Evolutionary conservation across 2,113 vertebrate genomes (phyloP), one percentile per base, ranked within the genome.

Genomic region (Copsychus sechellarum): DNA sequence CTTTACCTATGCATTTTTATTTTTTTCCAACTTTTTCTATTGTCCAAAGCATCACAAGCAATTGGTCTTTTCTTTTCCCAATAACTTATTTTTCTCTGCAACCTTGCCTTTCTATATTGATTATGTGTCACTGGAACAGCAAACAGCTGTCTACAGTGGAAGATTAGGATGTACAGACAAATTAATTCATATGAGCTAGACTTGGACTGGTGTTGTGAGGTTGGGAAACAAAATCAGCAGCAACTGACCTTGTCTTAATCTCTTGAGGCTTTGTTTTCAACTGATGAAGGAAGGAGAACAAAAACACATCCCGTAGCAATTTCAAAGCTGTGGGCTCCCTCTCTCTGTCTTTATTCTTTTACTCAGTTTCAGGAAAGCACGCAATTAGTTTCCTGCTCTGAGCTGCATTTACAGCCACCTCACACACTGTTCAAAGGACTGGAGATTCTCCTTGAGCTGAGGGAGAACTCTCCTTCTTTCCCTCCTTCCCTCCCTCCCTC

Each of bases 301-400:
- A 6, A 11, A 5, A 47, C 5, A 53, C 5, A 17, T 6, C 0
- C 9, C 0, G 0, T 1, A 13, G 6, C 29, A 61, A 38, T 70
- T 51, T 38, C 33, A 87, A 81, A 70, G 8, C 14, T 24, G 7
- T 48, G 16, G 28, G 5, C 24, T 95, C n/a, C 12, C 8, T 65
- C 24, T 64, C 38, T 62, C 6, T 11, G 1, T 65, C 56, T 51
- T 43, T 8, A 48, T 31, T 78, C 23, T 15, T 84, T 77, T 34
- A 40, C 16, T 83, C 12, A 21, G 4, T 57, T 77, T 43, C 51
- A 84, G 60, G 31, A 81, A 77, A 81, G 11, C 12, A 65, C 6
- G 16, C 73, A 53, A 79, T 58, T 42, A 34, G 7, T 73, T 89
- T 64, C 19, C 9, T 57, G 24, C 31, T 86, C 19, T 5, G 3